Base-by-base conservation (phyloP, 2,888 invertebrate genomes). In the Tipula confusa region DNA sequence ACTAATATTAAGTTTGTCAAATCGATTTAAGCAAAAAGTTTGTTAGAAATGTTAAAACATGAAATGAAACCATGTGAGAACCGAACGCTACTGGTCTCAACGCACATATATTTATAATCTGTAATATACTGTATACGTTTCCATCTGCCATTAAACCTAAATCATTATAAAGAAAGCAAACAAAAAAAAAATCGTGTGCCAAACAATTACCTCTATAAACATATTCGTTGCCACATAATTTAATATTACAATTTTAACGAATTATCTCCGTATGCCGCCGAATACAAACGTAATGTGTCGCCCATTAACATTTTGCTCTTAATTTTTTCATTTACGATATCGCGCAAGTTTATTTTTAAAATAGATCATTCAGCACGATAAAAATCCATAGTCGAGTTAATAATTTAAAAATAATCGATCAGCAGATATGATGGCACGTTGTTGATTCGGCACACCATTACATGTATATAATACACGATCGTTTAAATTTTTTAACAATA, bases 221-320 rank as follows among this genome's bases (percentile, higher is more conserved):
- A 64, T 64, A 64, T 64, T 64, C 24, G 64, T 64, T 64, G 64
- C 64, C 64, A 64, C 64, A 64, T 64, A 64, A 64, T 64, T 64
- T 64, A 64, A 64, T 24, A 64, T 64, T 24, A 64, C 24, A 64
- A 48, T 48, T 48, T 38, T 38, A 13, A 38, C 38, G 38, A 38
- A 38, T 38, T 13, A 38, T 38, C 38, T 38, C 38, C 38, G 38
- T 38, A 13, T 38, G 13, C 13, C 11, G 13, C 38, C 38, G 38
- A 38, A 2, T 38, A 9, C 24, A 24, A 18, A 64, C 24, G 9
- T 64, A 33, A 64, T 64, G 64, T 64, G 64, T 64, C 64, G 24
- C 64, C 18, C 64, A 64, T 24, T n/a, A 64, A 64, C 9, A 2
- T 64, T 64, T n/a, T n/a, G n/a, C n/a, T 24, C 64, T 24, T 18